Evolutionary conservation across 1,140 invertebrate genomes (phyloP), one percentile per base, ranked within the genome.

Genomic region (Lethocerus indicus): DNA sequence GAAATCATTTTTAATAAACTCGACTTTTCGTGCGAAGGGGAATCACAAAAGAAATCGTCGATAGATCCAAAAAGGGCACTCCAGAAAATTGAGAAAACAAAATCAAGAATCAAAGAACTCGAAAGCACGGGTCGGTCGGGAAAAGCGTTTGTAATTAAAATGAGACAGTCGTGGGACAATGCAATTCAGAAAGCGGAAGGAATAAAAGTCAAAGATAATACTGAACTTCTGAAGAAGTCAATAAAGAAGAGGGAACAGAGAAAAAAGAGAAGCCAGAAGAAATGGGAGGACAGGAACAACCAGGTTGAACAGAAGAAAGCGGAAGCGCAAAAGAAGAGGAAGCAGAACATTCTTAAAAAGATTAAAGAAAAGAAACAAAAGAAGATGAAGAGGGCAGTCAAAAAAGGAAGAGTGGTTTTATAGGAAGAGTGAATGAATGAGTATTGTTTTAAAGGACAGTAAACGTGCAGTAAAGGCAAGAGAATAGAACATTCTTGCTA

Each of bases 141-240:
- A 4, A 54, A 51, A 36, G 35, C 44, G 18, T 18, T 28, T 23
- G 25, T 26, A 32, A 48, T 54, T 3, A 54, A 52, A 40, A 27
- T 21, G 2, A 51, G 52, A 35, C 16, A 47, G 23, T 16, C 40
- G 2, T 54, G 53, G 53, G 26, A 51, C 12, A 43, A 26, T 36
- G 53, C 53, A 2, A 43, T 54, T 21, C 46, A 47, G n/a, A 51
- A 52, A 52, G 53, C 53, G 5, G 53, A 52, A 44, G 53, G 53
- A 18, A 47, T 49, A 20, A 54, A 54, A 51, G 28, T 54, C 9
- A 54, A 54, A 43, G 53, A 54, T 20, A 37, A 51, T 39, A 41
- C 46, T 20, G 49, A 47, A 21, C 41, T 51, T n/a, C 28, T 54
- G 4, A 49, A 51, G 41, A 54, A 54, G 32, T 41, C 49, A n/a